Evolutionary conservation across 2,797 vertebrate species (phyloP).

Genomic region (Arremon aurantiirostris): DNA sequence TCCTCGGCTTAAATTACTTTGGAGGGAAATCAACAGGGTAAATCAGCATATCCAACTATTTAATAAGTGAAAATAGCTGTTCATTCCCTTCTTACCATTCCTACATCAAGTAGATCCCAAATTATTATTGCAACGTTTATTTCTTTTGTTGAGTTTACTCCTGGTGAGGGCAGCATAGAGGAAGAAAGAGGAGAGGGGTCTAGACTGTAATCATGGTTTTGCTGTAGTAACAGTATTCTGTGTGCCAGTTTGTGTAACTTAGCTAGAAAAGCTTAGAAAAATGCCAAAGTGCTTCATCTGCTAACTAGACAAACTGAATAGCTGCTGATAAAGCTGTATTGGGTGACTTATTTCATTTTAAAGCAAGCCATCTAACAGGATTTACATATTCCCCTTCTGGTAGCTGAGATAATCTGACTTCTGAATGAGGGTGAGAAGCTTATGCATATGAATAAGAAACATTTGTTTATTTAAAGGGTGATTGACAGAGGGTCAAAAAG

Average conservation of each 20-base stretch:
- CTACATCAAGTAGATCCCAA: neutral
- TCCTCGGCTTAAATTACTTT: neutral
- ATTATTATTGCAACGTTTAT: neutral
- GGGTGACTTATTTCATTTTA: neutral
- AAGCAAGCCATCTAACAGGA: neutral
- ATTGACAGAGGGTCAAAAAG: neutral
- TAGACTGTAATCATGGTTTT: neutral
- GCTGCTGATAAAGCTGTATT: neutral
- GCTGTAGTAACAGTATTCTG: neutral
- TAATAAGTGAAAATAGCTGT: neutral
- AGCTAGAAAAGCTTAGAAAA: neutral
- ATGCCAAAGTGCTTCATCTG: neutral
- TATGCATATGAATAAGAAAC: neutral
- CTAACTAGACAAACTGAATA: neutral
- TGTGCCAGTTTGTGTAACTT: neutral
- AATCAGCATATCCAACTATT: neutral
- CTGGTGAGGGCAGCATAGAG: neutral
- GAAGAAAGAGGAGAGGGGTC: neutral
- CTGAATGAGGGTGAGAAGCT: neutral
- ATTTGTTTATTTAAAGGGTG: neutral
- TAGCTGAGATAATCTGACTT: conserved; percentile 17
- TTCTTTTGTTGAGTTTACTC: neutral
- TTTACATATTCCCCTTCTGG: neutral
- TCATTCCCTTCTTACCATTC: neutral
- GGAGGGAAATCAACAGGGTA: neutral